A percentile compares a stretch with the other conserved stretches of the same genome.
These are phyloP conservation scores for Sinosuthora webbiana DNA, from an alignment of 2,113 vertebrate species.

Conservation along the genomic window DNA sequence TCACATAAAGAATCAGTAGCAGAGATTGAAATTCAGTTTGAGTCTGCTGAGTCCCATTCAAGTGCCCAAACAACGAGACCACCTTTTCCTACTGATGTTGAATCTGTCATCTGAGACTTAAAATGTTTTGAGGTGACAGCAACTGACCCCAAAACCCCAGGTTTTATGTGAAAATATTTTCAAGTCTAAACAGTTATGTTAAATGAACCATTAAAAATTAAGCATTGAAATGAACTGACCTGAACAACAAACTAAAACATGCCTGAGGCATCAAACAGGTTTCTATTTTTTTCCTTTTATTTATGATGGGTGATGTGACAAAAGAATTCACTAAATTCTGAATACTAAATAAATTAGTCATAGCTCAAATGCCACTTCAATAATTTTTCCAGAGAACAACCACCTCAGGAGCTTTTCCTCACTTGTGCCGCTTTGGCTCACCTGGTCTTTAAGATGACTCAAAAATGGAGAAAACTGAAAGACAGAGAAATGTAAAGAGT, in stretches of 20 bases:
- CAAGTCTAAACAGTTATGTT: constrained; percentile 54
- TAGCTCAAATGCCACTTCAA: constrained; percentile 63
- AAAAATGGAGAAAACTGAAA: background rate
- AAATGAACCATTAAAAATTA: constrained; percentile 76
- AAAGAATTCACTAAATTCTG: constrained; percentile 69
- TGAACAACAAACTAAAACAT: constrained; percentile 67
- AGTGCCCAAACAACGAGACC: background rate
- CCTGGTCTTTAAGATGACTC: background rate
- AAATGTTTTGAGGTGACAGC: constrained; percentile 48
- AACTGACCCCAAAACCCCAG: constrained; percentile 36
- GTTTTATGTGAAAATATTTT: constrained; percentile 70
- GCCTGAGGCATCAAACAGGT: constrained; percentile 73
- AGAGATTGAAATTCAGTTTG: background rate
- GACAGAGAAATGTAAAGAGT: background rate
- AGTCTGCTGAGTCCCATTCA: background rate
- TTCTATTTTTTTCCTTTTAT: constrained; percentile 73
- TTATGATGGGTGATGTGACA: constrained; percentile 67
- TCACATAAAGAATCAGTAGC: background rate
- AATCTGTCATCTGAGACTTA: background rate
- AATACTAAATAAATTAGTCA: constrained; percentile 77
- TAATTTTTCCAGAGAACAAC: constrained; percentile 49
- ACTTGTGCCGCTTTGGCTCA: constrained; percentile 33
- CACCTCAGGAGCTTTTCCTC: background rate
- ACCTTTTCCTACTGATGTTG: background rate
- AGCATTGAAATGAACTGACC: constrained; percentile 77